Base-by-base conservation (phyloP, 2,113 vertebrate species). In the Ranitomeya variabilis region DNA sequence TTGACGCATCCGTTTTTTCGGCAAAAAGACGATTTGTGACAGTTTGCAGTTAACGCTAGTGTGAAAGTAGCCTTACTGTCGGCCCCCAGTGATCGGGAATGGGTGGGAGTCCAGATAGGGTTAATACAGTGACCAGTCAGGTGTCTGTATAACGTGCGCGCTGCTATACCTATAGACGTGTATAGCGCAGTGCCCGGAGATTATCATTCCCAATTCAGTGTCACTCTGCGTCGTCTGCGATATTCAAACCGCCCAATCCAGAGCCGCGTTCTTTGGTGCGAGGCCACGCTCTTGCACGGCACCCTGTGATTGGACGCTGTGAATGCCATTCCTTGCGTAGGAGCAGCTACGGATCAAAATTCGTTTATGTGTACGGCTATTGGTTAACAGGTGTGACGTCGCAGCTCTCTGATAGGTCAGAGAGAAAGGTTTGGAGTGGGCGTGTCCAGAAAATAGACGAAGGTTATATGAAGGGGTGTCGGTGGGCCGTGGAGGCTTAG, bases 401-500 rank as follows among this genome's bases (percentile, higher is more conserved):
- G 3, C 14, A 4, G 16, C 9, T 3, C 80, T 31, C 19, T 23
- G 19, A 88, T 88, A 76, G 87, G 87, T 2, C 11, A 9, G 19
- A 6, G 6, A 21, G 21, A 62, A 8, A 6, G 18, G 21, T 23
- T 54, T 11, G 1, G 8, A 16, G 79, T 13, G 21, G 87, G 79
- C 54, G 87, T 74, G 80, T 16, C 51, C 60, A 52, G 26, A 62
- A 51, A 67, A 45, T 45, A 54, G 16, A 4, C 80, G 80, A 88
- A 88, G 87, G 87, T 89, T 89, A 89, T 89, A 89, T 84, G 87
- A 89, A 89, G 87, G 81, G 87, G 87, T 77, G 81, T 77, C 45
- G 71, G 71, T 64, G 69, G 57, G 59, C 73, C 45, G 37, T 52
- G 16, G 51, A 26, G 79, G 71, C 80, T 89, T 84, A 77, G 87